A percentile compares a stretch with the other conserved stretches of the same genome.
Evolutionary conservation across 2,113 vertebrate genomes (phyloP).

Genomic region (Actenoides hombroni): DNA sequence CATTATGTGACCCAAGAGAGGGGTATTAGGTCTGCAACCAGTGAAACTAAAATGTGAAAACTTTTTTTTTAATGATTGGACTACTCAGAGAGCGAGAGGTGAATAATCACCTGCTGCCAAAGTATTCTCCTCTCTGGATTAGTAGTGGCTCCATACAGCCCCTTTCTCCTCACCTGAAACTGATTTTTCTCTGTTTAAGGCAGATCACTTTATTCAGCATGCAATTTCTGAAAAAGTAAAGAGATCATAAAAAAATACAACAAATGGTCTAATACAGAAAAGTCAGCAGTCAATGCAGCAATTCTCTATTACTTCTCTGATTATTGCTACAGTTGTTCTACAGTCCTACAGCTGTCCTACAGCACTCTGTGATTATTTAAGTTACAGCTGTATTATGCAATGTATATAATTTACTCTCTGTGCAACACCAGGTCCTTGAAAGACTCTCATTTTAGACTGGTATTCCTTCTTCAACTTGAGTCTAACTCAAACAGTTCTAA

Average conservation of each 20-base stretch:
- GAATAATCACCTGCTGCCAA: slow-evolving; percentile 28
- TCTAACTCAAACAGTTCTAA: slow-evolving; percentile 58
- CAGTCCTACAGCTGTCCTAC: neutral
- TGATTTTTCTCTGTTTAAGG: neutral
- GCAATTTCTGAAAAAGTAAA: neutral
- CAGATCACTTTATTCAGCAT: neutral
- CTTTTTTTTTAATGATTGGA: slow-evolving; percentile 54
- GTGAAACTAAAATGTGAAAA: slow-evolving; percentile 66
- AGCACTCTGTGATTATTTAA: fast-evolving
- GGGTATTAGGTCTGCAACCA: slow-evolving; percentile 16
- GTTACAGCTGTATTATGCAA: neutral
- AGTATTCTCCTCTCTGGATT: slow-evolving; percentile 1
- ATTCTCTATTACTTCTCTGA: neutral
- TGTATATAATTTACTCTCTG: neutral
- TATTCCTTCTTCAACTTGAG: slow-evolving; percentile 44
- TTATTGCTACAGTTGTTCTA: neutral
- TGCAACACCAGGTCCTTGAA: slow-evolving; percentile 27
- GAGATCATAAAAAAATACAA: neutral
- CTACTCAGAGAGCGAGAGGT: slow-evolving; percentile 29
- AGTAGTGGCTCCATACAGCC: neutral
- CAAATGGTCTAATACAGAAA: neutral
- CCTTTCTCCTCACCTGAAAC: neutral
- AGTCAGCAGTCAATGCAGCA: neutral
- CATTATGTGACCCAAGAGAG: slow-evolving; percentile 63
- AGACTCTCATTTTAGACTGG: slow-evolving; percentile 23